phyloP scores from a whole-genome alignment of 2,113 vertebrate genomes.

The Pseudorectes ferrugineus region DNA sequence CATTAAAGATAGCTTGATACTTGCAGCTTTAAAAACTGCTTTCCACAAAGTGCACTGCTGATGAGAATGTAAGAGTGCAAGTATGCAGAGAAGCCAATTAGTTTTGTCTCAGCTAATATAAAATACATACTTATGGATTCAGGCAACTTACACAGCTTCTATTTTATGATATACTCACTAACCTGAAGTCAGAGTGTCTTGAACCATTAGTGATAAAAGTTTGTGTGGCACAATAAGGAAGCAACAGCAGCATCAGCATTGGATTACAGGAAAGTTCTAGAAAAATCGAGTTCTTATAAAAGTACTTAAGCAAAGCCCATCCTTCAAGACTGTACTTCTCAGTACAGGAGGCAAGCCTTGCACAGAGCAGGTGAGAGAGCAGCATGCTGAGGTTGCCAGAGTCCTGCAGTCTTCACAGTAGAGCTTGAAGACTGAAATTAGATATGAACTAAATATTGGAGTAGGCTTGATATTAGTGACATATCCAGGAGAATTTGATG shows the following conservation, averaged over 20 bases:
- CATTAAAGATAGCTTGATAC: neutral
- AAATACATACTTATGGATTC: neutral
- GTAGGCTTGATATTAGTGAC: neutral
- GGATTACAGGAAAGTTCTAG: neutral
- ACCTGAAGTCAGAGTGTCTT: neutral
- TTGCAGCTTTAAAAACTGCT: neutral
- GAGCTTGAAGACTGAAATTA: neutral
- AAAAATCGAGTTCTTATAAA: neutral
- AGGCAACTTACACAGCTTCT: neutral
- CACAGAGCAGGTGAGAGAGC: neutral
- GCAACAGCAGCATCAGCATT: neutral
- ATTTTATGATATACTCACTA: neutral
- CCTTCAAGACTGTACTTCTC: neutral
- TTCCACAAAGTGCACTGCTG: neutral
- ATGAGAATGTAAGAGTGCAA: neutral
- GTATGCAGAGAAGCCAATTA: neutral
- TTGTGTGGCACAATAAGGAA: neutral
- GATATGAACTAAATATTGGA: neutral
- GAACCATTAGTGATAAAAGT: neutral
- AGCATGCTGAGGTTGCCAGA: neutral
- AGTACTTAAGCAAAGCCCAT: neutral
- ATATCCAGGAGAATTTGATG: neutral
- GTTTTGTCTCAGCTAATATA: constrained; percentile 23
- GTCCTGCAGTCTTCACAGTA: neutral
- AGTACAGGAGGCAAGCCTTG: neutral